Evolutionary conservation across 2,113 vertebrate genomes (phyloP).

Genomic region (Bothrops jararaca): DNA sequence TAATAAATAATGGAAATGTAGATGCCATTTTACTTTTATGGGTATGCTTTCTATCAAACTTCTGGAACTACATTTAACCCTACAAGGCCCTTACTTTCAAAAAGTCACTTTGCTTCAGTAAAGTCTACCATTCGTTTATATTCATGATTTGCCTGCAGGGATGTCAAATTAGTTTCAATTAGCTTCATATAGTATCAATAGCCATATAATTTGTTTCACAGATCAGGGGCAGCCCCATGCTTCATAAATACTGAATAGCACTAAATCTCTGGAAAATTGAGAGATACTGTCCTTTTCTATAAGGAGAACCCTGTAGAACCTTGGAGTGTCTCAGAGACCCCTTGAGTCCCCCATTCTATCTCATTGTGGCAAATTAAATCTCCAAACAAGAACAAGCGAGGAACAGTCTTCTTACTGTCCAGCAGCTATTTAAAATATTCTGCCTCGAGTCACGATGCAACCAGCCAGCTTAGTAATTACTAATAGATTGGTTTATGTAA

Average conservation of each 20-base stretch:
- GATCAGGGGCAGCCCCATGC: background rate
- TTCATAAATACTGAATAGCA: background rate
- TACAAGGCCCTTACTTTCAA: background rate
- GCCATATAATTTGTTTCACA: background rate
- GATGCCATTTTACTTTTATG: background rate
- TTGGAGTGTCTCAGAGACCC: background rate
- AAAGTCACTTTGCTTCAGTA: background rate
- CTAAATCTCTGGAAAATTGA: background rate
- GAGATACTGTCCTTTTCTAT: too few species aligned
- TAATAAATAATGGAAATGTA: background rate
- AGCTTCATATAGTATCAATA: background rate
- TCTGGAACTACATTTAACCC: background rate
- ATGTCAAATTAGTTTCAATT: background rate
- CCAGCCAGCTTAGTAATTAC: background rate
- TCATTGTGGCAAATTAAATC: background rate
- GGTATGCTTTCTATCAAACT: background rate
- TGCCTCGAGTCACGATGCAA: background rate
- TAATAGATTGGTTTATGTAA: background rate
- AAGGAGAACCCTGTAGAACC: background rate
- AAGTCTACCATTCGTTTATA: background rate
- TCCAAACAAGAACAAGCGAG: background rate
- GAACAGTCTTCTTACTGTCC: background rate
- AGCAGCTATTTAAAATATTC: background rate
- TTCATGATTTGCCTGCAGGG: background rate
- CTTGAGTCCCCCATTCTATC: background rate